Conservation (phyloP, 2,113 vertebrate genomes). For the Tichodroma muraria region DNA sequence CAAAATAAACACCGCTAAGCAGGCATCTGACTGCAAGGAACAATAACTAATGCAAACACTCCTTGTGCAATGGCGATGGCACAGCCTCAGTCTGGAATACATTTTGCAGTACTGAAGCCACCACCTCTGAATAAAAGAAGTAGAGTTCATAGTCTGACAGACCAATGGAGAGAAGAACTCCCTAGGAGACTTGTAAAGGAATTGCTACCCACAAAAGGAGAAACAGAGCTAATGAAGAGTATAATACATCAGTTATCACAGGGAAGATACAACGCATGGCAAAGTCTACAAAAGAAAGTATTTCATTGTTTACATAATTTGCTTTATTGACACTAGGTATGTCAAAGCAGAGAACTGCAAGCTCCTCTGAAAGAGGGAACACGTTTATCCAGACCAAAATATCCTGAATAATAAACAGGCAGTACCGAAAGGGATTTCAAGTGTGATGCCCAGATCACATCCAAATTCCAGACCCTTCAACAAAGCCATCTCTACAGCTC, state of each 20-base stretch:
- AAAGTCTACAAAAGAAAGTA: background rate
- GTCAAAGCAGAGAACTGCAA: background rate
- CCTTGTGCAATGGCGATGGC: background rate
- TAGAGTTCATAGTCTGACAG: background rate
- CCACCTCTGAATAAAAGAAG: background rate
- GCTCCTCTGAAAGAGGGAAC: background rate
- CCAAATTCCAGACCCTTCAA: background rate
- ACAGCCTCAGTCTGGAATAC: background rate
- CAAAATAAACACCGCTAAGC: background rate
- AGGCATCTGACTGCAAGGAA: slow-evolving; percentile 1
- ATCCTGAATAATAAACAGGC: background rate
- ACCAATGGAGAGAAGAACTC: background rate
- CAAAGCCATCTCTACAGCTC: background rate
- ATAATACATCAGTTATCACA: background rate
- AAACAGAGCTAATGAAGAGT: background rate
- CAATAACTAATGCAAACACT: background rate
- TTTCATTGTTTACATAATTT: background rate
- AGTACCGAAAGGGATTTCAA: background rate
- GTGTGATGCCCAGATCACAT: background rate
- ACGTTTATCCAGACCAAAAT: background rate
- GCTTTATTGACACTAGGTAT: background rate
- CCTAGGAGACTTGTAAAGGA: background rate
- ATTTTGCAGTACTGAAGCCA: background rate
- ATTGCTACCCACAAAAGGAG: background rate
- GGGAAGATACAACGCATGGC: background rate